Percentiles rank a stretch among this genome's conserved stretches.
phyloP scores from a whole-genome alignment of 2,888 invertebrate species.

The Boloria euphrosyne region DNA sequence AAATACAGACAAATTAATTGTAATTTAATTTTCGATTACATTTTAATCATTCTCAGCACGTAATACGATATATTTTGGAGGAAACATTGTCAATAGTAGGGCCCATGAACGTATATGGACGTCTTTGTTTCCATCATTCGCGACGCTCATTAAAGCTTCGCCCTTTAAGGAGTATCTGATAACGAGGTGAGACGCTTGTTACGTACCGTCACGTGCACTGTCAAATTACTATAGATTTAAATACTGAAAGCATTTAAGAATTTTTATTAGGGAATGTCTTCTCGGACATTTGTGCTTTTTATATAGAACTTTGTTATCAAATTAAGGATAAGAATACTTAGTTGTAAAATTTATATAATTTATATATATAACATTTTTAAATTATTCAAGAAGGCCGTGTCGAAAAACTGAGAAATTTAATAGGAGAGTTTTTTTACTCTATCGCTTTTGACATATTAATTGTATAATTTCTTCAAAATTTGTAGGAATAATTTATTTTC shows the following conservation, averaged over 20 bases:
- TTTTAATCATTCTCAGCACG: neutral
- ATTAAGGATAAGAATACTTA: no score
- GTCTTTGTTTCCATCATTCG: slow-evolving; percentile 54
- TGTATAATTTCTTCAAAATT: neutral
- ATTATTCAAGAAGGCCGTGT: no score
- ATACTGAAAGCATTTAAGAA: neutral
- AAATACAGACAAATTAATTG: no score
- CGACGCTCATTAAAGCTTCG: slow-evolving; percentile 53
- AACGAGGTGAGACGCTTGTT: slow-evolving; percentile 47
- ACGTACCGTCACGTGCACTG: slow-evolving; percentile 25
- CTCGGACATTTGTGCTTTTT: no score
- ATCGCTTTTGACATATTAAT: neutral
- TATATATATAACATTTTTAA: no score
- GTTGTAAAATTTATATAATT: no score
- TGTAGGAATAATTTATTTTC: no score
- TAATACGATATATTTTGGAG: neutral
- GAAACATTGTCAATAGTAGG: slow-evolving; percentile 23
- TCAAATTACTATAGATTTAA: slow-evolving; percentile 18
- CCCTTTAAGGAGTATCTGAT: slow-evolving; percentile 47
- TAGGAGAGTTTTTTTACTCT: no score
- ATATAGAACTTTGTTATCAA: no score
- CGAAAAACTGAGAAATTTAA: no score
- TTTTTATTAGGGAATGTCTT: no score
- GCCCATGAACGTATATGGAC: slow-evolving; percentile 40
- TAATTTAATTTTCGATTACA: neutral